These are phyloP conservation scores for Xenopus laevis DNA, from an alignment of 2,113 vertebrate species.

Conservation along the genomic window DNA sequence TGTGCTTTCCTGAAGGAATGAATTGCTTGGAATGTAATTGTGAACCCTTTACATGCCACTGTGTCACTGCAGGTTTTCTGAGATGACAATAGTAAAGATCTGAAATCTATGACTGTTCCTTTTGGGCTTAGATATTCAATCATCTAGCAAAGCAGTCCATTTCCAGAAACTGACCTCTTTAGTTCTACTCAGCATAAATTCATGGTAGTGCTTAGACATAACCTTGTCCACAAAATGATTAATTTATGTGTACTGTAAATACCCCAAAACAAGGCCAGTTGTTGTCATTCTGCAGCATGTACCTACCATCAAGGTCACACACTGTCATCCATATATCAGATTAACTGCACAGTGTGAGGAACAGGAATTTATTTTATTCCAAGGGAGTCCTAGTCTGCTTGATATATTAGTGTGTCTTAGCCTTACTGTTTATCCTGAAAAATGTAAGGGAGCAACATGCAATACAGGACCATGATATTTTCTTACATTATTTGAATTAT, in stretches of 20 bases:
- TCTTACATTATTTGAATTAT: not conserved
- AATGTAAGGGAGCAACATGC: too few relatives aligned
- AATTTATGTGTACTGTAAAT: not conserved
- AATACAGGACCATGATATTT: not conserved
- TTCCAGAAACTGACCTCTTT: too few relatives aligned
- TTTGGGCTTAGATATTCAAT: too few relatives aligned
- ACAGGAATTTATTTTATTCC: not conserved
- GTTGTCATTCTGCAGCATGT: not conserved
- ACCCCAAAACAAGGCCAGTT: not conserved
- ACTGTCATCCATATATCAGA: not conserved
- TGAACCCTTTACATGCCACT: not conserved
- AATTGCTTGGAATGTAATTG: too few relatives aligned
- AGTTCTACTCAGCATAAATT: too few relatives aligned
- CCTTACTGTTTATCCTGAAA: not conserved
- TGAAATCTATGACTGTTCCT: too few relatives aligned
- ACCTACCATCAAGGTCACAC: constrained; percentile 1
- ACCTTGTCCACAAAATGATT: not conserved
- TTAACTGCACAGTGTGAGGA: not conserved
- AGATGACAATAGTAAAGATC: too few relatives aligned
- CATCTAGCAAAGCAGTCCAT: too few relatives aligned
- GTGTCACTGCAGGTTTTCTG: not conserved
- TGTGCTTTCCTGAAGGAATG: too few relatives aligned
- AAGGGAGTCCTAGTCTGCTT: not conserved
- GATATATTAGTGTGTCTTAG: not conserved
- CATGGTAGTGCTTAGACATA: not conserved